Evolutionary conservation across 2,888 invertebrate species (phyloP), one percentile per base, ranked within the genome.

Genomic region (Nowickia ferox): DNA sequence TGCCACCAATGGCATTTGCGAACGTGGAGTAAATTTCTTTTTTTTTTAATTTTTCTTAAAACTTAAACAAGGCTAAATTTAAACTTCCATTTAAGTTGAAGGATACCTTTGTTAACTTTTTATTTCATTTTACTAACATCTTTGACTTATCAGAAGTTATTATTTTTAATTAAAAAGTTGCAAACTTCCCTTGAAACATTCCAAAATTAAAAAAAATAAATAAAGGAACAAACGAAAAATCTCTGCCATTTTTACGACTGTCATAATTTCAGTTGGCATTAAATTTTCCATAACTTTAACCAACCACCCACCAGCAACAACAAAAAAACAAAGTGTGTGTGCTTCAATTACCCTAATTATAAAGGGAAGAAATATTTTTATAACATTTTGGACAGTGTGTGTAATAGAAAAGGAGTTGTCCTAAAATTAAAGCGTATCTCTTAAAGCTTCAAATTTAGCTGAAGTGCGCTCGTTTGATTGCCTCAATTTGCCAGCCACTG

Each of bases 261-360:
- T 30, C 48, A 71, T 63, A 77, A 83, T 65, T 57, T 77, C 19
- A 51, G 55, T 30, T 30, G 48, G 63, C 57, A 71, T 77, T 71
- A 57, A 83, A 76, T 57, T 65, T 71, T 69, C 71, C 71, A 83
- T 75, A 77, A 83, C 76, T 65, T 77, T 76, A 76, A 76, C 69
- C 63, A 65, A 65, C 69, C 76, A 65, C 30, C 63, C 30, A 30
- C 30, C 30, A 30, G 30, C 30, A 30, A 30, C 6, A 30, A 6
- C 30, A 30, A 30, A 5, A 30, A 6, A 57, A 77, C 17, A 11
- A 65, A 71, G n/a, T n/a, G 76, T 48, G 44, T 42, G 17, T 55
- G 69, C 69, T 71, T 71, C 48, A 82, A 71, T 75, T 71, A 75
- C 71, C 57, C 69, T 80, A 76, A 80, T 80, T 84, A 80, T n/a